Base-by-base conservation (phyloP, 2,888 invertebrate genomes). In the Dryocosmus kuriphilus region DNA sequence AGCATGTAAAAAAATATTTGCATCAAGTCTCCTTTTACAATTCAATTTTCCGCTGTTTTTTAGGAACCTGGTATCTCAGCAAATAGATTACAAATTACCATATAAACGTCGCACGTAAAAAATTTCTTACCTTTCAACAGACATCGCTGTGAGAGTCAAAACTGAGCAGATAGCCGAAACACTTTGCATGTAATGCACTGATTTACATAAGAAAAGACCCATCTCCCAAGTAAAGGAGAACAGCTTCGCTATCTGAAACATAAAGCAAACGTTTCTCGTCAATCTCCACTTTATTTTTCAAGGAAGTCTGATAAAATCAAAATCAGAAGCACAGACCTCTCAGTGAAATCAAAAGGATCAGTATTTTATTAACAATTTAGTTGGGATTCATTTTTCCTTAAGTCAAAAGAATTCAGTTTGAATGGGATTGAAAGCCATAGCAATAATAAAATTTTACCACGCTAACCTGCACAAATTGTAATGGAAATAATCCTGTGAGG, bases 121-220 rank as follows among this genome's bases (percentile, higher is more conserved):
- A 75, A 63, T 79, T 77, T 78, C 91, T 92, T 91, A 95, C 95
- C 95, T 94, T 91, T 95, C 95, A 74, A 95, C 92, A 85, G 95
- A 95, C 93, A 96, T 95, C 67, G 94, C 94, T 1, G 95, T 95
- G 79, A 96, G 92, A 0, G 95, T 96, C 82, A 95, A 92, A 38
- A 95, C 95, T 0, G 95, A 95, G 88, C 95, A 95, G 81, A 95
- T 94, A 82, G 95, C 94, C 2, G 95, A 95, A 60, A 95, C 94
- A 83, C 94, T 94, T 91, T 95, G 95, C 91, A 95, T 93, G 91
- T 95, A 96, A 90, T 95, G 94, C 16, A 95, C 94, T 76, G 93
- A 92, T 91, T 95, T 95, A 91, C 95, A 96, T 79, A 95, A 90
- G 87, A 95, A 93, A 80, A 92, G 90, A 1, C 95, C 95, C 92